These are phyloP conservation scores for Cyaniris semiargus DNA, from an alignment of 2,888 invertebrate species.

Conservation along the genomic window DNA sequence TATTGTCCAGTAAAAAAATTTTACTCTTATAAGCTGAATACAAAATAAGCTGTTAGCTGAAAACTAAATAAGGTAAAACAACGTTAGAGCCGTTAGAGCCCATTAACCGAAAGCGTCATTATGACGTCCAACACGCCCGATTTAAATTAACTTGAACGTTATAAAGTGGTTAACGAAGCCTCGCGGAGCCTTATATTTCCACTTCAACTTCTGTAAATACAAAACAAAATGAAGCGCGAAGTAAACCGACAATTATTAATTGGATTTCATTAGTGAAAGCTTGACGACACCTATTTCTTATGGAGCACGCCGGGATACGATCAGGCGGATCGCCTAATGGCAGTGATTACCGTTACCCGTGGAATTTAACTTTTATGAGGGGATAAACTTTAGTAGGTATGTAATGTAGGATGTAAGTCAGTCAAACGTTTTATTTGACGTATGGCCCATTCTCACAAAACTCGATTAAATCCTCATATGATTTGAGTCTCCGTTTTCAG, in stretches of 20 bases:
- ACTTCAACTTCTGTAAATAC: not conserved
- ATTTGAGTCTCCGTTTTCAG: no score
- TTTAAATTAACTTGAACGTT: slow-evolving; percentile 16
- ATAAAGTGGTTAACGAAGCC: not conserved
- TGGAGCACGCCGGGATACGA: not conserved
- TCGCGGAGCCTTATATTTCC: not conserved
- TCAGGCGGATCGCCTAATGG: not conserved
- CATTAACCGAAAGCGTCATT: not conserved
- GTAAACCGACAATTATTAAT: not conserved
- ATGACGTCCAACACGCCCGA: not conserved
- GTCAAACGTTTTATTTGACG: not conserved
- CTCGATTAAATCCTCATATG: no score
- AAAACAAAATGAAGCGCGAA: not conserved
- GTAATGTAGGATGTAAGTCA: no score
- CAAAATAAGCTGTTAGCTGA: not conserved
- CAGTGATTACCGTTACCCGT: not conserved
- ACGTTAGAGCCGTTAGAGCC: not conserved
- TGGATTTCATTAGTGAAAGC: slow-evolving; percentile 3
- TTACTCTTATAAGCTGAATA: no score
- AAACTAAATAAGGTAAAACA: not conserved
- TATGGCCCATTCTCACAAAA: no score
- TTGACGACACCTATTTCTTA: not conserved
- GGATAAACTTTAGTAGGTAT: no score
- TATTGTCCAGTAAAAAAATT: no score
- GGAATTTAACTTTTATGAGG: not conserved